phyloP scores from a whole-genome alignment of 1,140 invertebrate species.

The Chelonus insularis region DNA sequence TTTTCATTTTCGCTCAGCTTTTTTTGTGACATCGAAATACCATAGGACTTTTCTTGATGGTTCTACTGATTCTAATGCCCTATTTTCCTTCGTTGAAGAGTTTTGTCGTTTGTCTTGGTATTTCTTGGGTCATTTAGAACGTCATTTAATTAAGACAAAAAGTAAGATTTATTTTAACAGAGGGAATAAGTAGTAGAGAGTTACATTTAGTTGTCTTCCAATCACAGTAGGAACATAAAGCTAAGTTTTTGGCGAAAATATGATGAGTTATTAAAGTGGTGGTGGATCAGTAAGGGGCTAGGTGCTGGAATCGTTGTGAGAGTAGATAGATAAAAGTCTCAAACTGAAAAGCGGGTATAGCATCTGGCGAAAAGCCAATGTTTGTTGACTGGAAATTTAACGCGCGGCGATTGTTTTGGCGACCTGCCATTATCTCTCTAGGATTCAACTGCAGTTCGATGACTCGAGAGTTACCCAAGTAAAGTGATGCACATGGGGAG shows the following conservation, averaged over 20 bases:
- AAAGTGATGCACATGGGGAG: constrained; percentile 5
- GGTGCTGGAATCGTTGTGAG: not conserved
- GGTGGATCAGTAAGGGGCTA: not conserved
- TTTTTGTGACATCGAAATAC: constrained; percentile 2
- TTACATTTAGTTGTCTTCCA: too few species aligned
- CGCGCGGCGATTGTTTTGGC: constrained; percentile 53
- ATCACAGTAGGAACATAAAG: too few species aligned
- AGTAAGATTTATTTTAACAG: not conserved
- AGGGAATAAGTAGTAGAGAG: not conserved
- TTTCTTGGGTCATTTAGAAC: not conserved
- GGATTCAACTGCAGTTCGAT: constrained; percentile 23
- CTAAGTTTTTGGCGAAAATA: not conserved
- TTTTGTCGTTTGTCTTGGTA: not conserved
- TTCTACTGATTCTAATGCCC: not conserved
- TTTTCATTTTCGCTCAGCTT: not conserved
- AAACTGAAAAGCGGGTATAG: constrained; percentile 19
- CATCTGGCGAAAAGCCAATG: constrained; percentile 44
- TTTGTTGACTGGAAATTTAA: constrained; percentile 57
- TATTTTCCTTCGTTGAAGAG: not conserved
- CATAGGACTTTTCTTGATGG: not conserved
- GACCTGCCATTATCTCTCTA: constrained; percentile 47
- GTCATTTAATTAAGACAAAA: not conserved
- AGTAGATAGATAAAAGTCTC: constrained; percentile 24
- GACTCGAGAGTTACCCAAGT: constrained; percentile 17
- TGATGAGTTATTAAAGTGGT: not conserved